These are phyloP conservation scores for Leptobrachium leishanense DNA, from an alignment of 2,113 vertebrate genomes.

Conservation along the genomic window DNA sequence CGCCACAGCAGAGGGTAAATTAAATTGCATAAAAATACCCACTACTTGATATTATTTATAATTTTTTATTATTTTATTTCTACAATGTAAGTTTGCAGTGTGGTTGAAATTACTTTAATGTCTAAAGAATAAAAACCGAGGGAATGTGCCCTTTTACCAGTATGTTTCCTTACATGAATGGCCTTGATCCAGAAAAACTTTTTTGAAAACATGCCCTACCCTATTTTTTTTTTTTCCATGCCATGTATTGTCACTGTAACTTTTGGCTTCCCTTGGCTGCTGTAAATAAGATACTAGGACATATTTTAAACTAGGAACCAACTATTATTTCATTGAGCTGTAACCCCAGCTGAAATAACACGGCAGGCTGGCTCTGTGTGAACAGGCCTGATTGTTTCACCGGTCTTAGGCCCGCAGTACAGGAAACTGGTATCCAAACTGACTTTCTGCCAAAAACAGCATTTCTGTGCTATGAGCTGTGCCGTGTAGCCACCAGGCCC, in stretches of 20 bases:
- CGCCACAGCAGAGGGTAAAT: too few relatives aligned
- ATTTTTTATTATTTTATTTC: too few relatives aligned
- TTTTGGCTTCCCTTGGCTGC: conserved; percentile 8
- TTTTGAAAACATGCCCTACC: neutral
- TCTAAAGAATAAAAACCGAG: too few relatives aligned
- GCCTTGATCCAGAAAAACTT: neutral
- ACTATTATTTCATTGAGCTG: conserved; percentile 27
- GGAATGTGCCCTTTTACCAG: too few relatives aligned
- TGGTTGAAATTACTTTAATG: too few relatives aligned
- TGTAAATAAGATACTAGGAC: conserved; percentile 25
- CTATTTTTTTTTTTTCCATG: neutral
- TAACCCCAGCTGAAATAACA: conserved; percentile 44
- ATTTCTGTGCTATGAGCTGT: conserved; percentile 37
- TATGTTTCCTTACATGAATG: too few relatives aligned
- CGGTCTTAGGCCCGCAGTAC: conserved; percentile 39
- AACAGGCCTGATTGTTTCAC: conserved; percentile 41
- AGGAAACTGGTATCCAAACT: conserved; percentile 47
- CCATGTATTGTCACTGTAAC: conserved; percentile 34
- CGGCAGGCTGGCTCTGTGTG: conserved; percentile 34
- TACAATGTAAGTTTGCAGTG: too few relatives aligned
- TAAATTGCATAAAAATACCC: too few relatives aligned
- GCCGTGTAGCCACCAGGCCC: conserved; percentile 17
- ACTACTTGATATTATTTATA: too few relatives aligned
- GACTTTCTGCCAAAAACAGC: conserved; percentile 43
- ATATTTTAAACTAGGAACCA: conserved; percentile 17